Evolutionary conservation across 1,140 invertebrate species (phyloP), one percentile per base, ranked within the genome.

Genomic region (Drosophila repletoides): DNA sequence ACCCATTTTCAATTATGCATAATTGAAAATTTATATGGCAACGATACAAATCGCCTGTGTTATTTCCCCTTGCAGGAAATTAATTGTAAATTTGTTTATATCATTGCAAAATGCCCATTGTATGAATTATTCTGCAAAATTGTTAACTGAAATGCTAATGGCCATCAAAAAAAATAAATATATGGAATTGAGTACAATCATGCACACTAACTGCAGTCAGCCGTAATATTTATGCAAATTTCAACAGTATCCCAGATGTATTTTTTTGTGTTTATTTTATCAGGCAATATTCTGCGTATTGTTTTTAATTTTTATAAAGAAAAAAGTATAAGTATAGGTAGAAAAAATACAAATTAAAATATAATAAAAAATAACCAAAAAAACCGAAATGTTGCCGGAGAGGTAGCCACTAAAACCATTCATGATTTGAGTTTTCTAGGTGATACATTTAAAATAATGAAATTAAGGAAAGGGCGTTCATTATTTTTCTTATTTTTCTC

Each of bases 11-110:
- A 76, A 76, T 77, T 77, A 72, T 77, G 63, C 56, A 53, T 77
- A 59, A 59, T 59, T 46, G 55, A 36, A 58, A 58, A 33, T 36
- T 12, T 36, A 33, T 36, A 24, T 33, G 5, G 29, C 46, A 21
- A 28, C 46, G 49, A 63, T 63, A 26, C 21, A 43, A 63, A 52
- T 53, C 40, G 49, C 31, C 70, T 58, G 34, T 41, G 38, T 22
- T 59, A 74, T 79, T 79, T 79, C 70, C 75, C 53, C 40, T 15
- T 10, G 48, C 65, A 79, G 75, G 75, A 79, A 74, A 79, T 79
- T 79, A 74, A 74, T 79, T 79, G 75, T 73, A 77, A 77, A 77
- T 77, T 77, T 73, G 64, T 79, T 71, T 46, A 76, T 76, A 22
- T n/a, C 31, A 33, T 38, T 21, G 26, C 33, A 14, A 58, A 17